A percentile compares a stretch with the other conserved stretches of the same genome.
These are phyloP conservation scores for Drosophila trapezifrons DNA, from an alignment of 1,140 invertebrate species.

Conservation along the genomic window DNA sequence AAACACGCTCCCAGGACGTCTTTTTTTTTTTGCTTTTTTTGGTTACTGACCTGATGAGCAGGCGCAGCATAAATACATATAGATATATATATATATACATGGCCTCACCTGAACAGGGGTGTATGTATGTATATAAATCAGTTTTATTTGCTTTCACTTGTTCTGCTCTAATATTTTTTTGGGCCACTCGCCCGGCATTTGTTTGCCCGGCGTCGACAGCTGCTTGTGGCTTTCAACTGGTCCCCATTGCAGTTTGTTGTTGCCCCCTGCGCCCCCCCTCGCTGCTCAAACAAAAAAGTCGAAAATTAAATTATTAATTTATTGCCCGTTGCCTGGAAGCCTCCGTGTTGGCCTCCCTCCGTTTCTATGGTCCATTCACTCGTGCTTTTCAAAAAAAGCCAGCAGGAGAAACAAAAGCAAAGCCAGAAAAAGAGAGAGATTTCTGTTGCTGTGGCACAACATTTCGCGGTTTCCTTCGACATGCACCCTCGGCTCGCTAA, in stretches of 20 bases:
- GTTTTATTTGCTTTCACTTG: conserved; percentile 80
- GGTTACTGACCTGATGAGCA: conserved; percentile 54
- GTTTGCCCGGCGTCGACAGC: conserved; percentile 66
- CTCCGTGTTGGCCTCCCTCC: not conserved
- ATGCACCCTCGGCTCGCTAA: conserved; percentile 66
- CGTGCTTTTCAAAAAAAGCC: conserved; percentile 14
- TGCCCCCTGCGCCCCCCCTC: conserved; percentile 2
- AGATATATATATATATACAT: conserved; percentile 1
- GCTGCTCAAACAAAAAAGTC: conserved; percentile 71
- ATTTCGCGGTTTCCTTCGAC: conserved; percentile 62
- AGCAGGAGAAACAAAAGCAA: conserved; percentile 27
- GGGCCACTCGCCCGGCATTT: conserved; percentile 60
- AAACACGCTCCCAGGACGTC: conserved; percentile 65
- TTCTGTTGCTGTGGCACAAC: conserved; percentile 50
- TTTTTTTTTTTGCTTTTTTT: conserved; percentile 20
- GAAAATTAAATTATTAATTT: conserved; percentile 84
- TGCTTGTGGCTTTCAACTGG: conserved; percentile 63
- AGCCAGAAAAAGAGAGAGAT: conserved; percentile 32
- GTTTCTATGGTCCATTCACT: conserved; percentile 50
- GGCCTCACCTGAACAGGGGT: conserved; percentile 25
- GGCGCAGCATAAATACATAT: conserved; percentile 26
- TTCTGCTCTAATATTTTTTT: conserved; percentile 69
- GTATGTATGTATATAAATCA: conserved; percentile 63
- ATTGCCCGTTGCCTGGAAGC: conserved; percentile 60
- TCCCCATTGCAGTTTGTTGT: conserved; percentile 58